A percentile compares a stretch with the other conserved stretches of the same genome.
These are phyloP conservation scores for Phallusia fumigata DNA, from an alignment of 23 tunicate genomes.

Conservation along the genomic window DNA sequence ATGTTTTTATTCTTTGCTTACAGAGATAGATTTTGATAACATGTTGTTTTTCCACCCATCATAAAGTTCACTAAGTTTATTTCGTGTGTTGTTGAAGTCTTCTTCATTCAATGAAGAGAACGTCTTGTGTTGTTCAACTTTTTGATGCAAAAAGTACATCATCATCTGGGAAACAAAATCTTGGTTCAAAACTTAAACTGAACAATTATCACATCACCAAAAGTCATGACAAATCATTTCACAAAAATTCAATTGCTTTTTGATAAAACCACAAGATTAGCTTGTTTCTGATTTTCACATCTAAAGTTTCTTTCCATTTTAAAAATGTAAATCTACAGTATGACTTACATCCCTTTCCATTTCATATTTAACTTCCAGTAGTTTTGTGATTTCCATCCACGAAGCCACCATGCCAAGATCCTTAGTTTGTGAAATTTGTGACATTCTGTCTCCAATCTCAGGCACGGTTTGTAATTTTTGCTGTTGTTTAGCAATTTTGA, in stretches of 20 bases:
- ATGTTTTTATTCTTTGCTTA: too few relatives aligned
- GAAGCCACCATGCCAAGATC: constrained; percentile 73
- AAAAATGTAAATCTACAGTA: too few relatives aligned
- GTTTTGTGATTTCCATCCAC: constrained; percentile 69
- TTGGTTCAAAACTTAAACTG: too few relatives aligned
- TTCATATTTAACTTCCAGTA: constrained; percentile 59
- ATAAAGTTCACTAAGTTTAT: constrained; percentile 29
- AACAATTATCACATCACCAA: too few relatives aligned
- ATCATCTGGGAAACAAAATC: too few relatives aligned
- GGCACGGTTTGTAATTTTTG: constrained; percentile 29
- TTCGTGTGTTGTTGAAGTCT: constrained; percentile 26
- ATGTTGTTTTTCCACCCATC: constrained; percentile 29
- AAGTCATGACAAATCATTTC: too few relatives aligned
- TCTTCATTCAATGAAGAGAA: constrained; percentile 23
- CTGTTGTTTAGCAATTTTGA: constrained; percentile 23
- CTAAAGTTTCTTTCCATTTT: too few relatives aligned
- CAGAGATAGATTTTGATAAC: background rate
- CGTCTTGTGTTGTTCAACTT: constrained; percentile 16
- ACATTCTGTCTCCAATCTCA: constrained; percentile 24
- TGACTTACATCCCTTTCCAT: constrained; percentile 65
- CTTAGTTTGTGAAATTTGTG: constrained; percentile 57
- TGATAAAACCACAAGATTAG: too few relatives aligned
- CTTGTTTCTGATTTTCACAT: too few relatives aligned
- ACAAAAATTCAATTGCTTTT: too few relatives aligned
- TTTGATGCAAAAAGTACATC: constrained; percentile 57